Base-by-base conservation (phyloP, 2,888 invertebrate genomes). In the Eulithis testata region DNA sequence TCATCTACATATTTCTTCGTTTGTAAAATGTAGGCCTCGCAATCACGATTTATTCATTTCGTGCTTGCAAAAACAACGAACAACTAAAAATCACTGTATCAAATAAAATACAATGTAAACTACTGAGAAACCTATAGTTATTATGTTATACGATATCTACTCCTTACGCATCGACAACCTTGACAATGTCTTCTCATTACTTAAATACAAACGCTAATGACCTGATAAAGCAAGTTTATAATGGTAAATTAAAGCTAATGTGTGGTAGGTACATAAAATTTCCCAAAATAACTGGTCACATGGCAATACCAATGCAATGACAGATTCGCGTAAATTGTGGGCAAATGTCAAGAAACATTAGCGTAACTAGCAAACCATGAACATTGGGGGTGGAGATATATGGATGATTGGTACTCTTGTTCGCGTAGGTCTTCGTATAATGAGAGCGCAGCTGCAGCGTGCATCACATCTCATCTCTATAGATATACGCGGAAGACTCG, bases 171-270 rank as follows among this genome's bases (percentile, higher is more conserved):
- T 72, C 68, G 71, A 74, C 63, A 63, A 71, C 88, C 88, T 91
- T 91, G 90, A 88, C 90, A 90, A 76, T 88, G 88, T 40, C 11
- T 14, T n/a, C 31, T 11, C n/a, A 31, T 31, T 49, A 21, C 21
- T 82, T 81, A 84, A 73, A 81, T 81, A 84, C 80, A 80, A 79
- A 84, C 84, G 88, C 76, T 90, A 91, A 89, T 87, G 88, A 90
- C 83, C 87, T 81, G 75, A 40, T 40, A 1, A 21, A 47, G n/a
- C 44, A 45, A 14, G 21, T 49, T 14, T 21, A 49, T 9, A 49
- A 49, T 21, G 11, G 9, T 9, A 11, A 21, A 58, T 59, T 55
- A 62, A 55, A 45, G 52, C 14, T 59, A 60, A 60, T 65, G 64
- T 57, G 31, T 51, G n/a, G 54, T 12, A 47, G 44, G 21, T 21